A percentile compares a stretch with the other conserved stretches of the same genome.
These are phyloP conservation scores for Australoheros facetus DNA, from an alignment of 2,797 vertebrate species.

Conservation along the genomic window DNA sequence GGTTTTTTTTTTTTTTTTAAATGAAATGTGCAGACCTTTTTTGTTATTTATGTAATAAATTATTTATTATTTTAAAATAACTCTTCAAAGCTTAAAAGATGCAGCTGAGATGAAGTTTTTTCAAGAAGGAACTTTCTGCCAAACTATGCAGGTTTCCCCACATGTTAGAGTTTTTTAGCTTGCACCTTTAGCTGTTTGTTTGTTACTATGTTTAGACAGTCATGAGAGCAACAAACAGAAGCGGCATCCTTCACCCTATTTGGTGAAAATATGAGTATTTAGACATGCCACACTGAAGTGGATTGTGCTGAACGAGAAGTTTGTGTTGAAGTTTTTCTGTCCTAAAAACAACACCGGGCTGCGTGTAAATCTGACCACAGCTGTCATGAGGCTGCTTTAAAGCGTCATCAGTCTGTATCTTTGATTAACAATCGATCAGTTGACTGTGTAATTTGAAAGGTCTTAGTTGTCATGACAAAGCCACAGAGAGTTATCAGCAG, in stretches of 20 bases:
- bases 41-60: no score
- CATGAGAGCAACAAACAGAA: constrained; percentile 25
- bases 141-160: not conserved
- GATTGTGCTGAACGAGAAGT: not conserved
- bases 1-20: not conserved
- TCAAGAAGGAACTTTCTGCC: not conserved
- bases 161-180: not conserved
- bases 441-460: not conserved
- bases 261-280: constrained; percentile 44
- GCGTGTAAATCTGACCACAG: not conserved
- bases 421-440: not conserved
- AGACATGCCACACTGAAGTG: not conserved
- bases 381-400: not conserved
- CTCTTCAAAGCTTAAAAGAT: not conserved
- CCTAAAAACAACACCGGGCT: not conserved
- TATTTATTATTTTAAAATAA: not conserved
- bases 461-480: not conserved
- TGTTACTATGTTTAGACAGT: constrained; percentile 12
- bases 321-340: not conserved
- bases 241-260: constrained; percentile 24
- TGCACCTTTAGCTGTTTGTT: constrained; percentile 28
- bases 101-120: not conserved
- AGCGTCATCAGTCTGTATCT: not conserved
- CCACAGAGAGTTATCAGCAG: not conserved
- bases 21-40: not conserved